These are phyloP conservation scores for Diaprepes abbreviatus DNA, from an alignment of 2,888 invertebrate genomes.

Conservation along the genomic window DNA sequence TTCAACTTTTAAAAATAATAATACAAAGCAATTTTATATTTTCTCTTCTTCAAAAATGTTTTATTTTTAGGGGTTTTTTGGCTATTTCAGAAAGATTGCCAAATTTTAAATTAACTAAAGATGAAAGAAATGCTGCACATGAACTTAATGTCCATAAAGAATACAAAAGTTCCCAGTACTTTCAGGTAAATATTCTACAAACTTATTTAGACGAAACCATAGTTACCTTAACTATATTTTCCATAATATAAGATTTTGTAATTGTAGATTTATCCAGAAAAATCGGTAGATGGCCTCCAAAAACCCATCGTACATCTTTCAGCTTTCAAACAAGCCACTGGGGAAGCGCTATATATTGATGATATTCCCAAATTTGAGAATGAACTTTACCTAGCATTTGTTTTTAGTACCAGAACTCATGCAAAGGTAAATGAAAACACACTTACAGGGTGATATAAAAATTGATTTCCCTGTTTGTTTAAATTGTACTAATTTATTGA, in stretches of 20 bases:
- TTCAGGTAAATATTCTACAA: slow-evolving; percentile 54
- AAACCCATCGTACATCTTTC: slow-evolving; percentile 75
- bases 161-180: slow-evolving; percentile 81
- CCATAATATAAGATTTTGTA: not conserved
- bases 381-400: slow-evolving; percentile 85
- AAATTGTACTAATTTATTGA: too few relatives aligned
- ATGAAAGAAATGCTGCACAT: slow-evolving; percentile 8
- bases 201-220: too few relatives aligned
- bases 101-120: slow-evolving; percentile 1
- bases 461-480: too few relatives aligned
- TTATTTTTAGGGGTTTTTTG: slow-evolving; percentile 68
- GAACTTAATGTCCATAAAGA: slow-evolving; percentile 51
- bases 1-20: not conserved
- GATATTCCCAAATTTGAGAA: slow-evolving; percentile 83
- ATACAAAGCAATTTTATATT: not conserved
- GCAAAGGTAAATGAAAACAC: slow-evolving; percentile 70
- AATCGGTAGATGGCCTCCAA: slow-evolving; percentile 11
- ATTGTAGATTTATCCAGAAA: slow-evolving; percentile 13
- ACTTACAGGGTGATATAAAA: too few relatives aligned
- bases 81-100: slow-evolving; percentile 63
- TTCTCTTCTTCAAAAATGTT: not conserved
- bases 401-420: slow-evolving; percentile 84
- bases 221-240: too few relatives aligned
- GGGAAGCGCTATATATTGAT: slow-evolving; percentile 90
- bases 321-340: slow-evolving; percentile 86